Base-by-base conservation (phyloP, 1,140 invertebrate genomes). In the Platorchestia sp. region DNA sequence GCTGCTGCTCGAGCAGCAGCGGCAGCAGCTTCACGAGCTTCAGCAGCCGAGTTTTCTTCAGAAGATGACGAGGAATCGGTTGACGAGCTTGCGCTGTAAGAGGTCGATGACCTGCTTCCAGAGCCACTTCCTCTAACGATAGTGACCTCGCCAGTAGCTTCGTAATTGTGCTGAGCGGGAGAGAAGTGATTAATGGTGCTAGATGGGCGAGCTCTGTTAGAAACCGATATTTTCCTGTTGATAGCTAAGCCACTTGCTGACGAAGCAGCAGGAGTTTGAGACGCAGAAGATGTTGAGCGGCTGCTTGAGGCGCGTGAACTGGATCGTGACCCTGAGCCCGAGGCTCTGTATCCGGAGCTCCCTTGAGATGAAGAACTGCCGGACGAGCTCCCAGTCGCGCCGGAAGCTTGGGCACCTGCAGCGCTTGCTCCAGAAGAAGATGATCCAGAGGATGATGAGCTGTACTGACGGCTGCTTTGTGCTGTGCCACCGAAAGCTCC, bases 181-280 rank as follows among this genome's bases (percentile, higher is more conserved):
- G 95, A 75, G 22, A 95, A 95, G 47, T 95, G 95, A 89, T 59
- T 75, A 41, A 95, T 95, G 6, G 95, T 95, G 40, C 86, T 41
- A 1, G 95, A 95, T 22, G 59, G 45, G n/a, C 45, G 91, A 47
- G 91, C 91, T 47, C 19, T 44, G 45, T 93, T 93, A 19, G 91
- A 93, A 45, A 93, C 91, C 44, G 43, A 44, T 45, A 93, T 44
- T 47, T 47, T 93, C 45, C 91, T 93, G 43, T 44, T 93, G 36
- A 93, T 91, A 3, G 95, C 87, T 19, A 75, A 51, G 22, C 86
- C 87, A 7, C 47, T 19, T 42, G 51, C 90, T 42, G 45, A 59
- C 42, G 95, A 95, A 59, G 27, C 36, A 44, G 22, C 47, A 36
- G 95, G 95, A n/a, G 53, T n/a, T 53, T 59, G 42, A 0, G 51